Evolutionary conservation across 2,113 vertebrate genomes (phyloP).

Genomic region (Tauraco erythrolophus): DNA sequence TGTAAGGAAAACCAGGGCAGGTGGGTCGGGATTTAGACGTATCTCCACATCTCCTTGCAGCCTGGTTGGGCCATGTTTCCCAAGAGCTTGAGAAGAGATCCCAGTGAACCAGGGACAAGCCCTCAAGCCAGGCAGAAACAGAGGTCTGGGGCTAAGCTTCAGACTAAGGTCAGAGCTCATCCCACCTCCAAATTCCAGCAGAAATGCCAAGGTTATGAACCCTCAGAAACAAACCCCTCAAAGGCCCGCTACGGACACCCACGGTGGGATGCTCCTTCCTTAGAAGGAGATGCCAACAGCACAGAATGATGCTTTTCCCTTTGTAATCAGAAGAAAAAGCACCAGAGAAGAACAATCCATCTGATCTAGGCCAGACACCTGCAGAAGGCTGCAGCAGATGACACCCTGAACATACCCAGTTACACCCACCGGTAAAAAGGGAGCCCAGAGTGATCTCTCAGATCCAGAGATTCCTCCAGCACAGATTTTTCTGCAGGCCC

Average conservation of each 20-base stretch:
- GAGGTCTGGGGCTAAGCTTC: not conserved
- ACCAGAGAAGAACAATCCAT: not conserved
- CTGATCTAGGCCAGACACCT: rapidly evolving
- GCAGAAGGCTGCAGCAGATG: rapidly evolving
- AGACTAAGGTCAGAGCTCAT: not conserved
- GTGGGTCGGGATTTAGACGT: not conserved
- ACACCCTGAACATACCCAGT: not conserved
- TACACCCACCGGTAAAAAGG: not conserved
- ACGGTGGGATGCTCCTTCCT: rapidly evolving
- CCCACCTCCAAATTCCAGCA: not conserved
- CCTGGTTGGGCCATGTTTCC: not conserved
- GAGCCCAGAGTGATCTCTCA: rapidly evolving
- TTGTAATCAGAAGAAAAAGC: not conserved
- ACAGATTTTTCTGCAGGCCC: not conserved
- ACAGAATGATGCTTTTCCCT: not conserved
- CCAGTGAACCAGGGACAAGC: not conserved
- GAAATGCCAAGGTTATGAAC: not conserved
- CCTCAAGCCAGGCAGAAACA: not conserved
- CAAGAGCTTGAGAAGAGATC: not conserved
- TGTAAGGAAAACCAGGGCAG: not conserved
- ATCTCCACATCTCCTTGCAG: not conserved
- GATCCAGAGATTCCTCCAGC: not conserved
- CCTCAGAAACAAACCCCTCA: not conserved
- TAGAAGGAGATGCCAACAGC: not conserved
- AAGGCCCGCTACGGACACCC: not conserved